Conservation (phyloP, 2,113 vertebrate species). For the Pangasianodon hypophthalmus region DNA sequence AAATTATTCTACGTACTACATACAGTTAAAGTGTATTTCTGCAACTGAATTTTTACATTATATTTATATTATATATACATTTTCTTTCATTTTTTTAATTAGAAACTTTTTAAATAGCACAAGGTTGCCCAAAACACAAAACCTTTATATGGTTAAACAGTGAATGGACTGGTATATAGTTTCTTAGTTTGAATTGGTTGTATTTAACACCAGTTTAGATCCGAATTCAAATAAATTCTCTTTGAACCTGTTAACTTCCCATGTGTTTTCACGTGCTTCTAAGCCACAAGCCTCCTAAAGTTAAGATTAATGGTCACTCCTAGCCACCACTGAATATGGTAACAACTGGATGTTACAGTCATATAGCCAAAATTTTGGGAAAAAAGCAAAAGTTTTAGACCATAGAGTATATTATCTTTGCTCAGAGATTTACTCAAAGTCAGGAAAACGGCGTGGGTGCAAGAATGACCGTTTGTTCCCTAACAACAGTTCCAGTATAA, state of each 20-base stretch:
- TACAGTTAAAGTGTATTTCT: slow-evolving; percentile 23
- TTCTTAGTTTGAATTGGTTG: slow-evolving; percentile 35
- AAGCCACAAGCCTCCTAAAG: not conserved
- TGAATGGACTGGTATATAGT: slow-evolving; percentile 23
- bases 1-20: slow-evolving; percentile 15
- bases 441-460: slow-evolving; percentile 47
- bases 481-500: slow-evolving; percentile 27
- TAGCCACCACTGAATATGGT: not conserved
- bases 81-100: not conserved
- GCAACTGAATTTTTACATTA: not conserved
- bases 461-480: slow-evolving; percentile 39
- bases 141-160: slow-evolving; percentile 5
- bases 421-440: slow-evolving; percentile 46
- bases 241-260: slow-evolving; percentile 26
- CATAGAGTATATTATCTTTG: slow-evolving; percentile 52
- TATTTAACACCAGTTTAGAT: slow-evolving; percentile 26
- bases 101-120: not conserved
- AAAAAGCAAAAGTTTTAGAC: slow-evolving; percentile 39
- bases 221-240: slow-evolving; percentile 41
- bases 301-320: slow-evolving; percentile 34
- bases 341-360: slow-evolving; percentile 21
- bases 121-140: not conserved
- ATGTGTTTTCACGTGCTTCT: slow-evolving; percentile 8
- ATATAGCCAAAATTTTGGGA: slow-evolving; percentile 28
- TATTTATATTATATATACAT: not conserved